Evolutionary conservation across 2,888 invertebrate genomes (phyloP), one percentile per base, ranked within the genome.

Genomic region (Pasiphila rectangulata): DNA sequence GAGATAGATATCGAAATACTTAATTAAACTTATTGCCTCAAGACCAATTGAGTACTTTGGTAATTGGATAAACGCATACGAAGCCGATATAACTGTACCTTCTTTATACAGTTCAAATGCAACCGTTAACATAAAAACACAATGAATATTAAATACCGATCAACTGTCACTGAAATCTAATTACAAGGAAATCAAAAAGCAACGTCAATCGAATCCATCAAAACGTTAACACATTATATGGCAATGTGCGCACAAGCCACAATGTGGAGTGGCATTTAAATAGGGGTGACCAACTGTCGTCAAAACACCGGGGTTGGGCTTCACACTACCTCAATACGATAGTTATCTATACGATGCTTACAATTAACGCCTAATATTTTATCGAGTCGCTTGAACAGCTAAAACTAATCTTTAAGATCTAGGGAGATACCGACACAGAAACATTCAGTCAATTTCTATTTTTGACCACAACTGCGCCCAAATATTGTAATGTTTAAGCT

Each of bases 251-350:
- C 82, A 78, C 85, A 83, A 82, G 84, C 85, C 85, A 84, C 83
- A 85, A 83, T 83, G 78, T 84, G 81, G 86, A 87, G 84, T 86
- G 82, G 78, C 70, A 77, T 86, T 84, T 79, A 81, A 79, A 85
- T 81, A 75, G 84, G 86, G 87, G 86, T 84, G 86, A 86, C 88
- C 88, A 88, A 88, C 88, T 88, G 88, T 84, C 88, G 83, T 73
- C 74, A 72, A 77, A 79, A 78, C 68, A 76, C 75, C 72, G 72
- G 87, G 86, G 83, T 76, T 72, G 75, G 72, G 73, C 82, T 86
- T 84, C 83, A 79, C 79, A 75, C 79, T 76, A 74, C 72, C 69
- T 61, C 76, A 83, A 85, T 86, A 84, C 75, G 84, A 86, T 87
- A 84, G 81, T 81, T 84, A 86, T 83, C 83, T 86, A 83, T 79